These are phyloP conservation scores for Craterocephalus amniculus DNA, from an alignment of 2,797 vertebrate species.

Conservation along the genomic window DNA sequence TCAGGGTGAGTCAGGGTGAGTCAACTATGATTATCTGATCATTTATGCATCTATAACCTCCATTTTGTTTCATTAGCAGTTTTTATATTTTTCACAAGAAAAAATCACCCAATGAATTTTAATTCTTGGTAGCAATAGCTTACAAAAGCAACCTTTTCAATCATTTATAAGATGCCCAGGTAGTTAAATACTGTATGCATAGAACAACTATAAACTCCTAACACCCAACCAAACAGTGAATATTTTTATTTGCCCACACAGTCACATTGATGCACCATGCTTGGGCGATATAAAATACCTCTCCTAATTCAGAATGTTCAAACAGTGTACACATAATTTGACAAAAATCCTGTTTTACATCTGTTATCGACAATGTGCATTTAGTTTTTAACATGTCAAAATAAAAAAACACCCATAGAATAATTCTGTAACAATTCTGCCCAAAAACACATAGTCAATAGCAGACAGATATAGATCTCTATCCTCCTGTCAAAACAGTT, in stretches of 20 bases:
- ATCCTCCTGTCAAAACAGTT: constrained; percentile 48
- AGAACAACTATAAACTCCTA: constrained; percentile 8
- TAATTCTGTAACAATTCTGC: constrained; percentile 24
- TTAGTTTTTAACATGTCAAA: constrained; percentile 31
- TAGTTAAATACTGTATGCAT: background rate
- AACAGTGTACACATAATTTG: constrained; percentile 18
- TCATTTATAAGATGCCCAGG: background rate
- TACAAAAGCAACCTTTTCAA: constrained; percentile 2
- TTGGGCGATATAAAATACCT: background rate
- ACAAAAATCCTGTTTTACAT: constrained; percentile 7
- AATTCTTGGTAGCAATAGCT: constrained; percentile 14
- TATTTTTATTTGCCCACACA: background rate
- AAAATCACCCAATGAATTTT: constrained; percentile 22
- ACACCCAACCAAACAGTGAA: background rate
- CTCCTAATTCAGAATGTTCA: constrained; percentile 2
- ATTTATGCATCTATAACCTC: constrained; percentile 39
- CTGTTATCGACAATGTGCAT: constrained; percentile 24
- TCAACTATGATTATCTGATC: constrained; percentile 38
- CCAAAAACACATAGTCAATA: constrained; percentile 11
- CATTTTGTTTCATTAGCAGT: constrained; percentile 30
- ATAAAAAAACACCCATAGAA: constrained; percentile 12
- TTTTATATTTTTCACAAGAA: constrained; percentile 6
- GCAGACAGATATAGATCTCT: constrained; percentile 26
- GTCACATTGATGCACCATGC: background rate
- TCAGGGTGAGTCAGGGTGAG: too few relatives aligned